A percentile compares a stretch with the other conserved stretches of the same genome.
Evolutionary conservation across 2,797 vertebrate species (phyloP).

Genomic region (Falco biarmicus): DNA sequence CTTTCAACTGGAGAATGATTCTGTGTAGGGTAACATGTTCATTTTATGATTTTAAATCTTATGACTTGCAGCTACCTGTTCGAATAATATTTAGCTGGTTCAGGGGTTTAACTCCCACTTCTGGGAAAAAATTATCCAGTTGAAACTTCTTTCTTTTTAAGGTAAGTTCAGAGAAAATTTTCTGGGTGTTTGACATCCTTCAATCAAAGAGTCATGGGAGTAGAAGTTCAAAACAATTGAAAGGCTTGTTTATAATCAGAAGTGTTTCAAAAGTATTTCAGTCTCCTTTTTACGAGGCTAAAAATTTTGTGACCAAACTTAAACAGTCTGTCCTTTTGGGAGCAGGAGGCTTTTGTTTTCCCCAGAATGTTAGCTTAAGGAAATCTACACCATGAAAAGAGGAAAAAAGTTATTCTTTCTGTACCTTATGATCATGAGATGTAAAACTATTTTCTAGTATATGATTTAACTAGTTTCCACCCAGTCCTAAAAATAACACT

Average conservation of each 20-base stretch:
- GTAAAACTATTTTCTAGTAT: not conserved
- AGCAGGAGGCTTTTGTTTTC: not conserved
- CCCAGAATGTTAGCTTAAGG: not conserved
- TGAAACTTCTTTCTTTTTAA: not conserved
- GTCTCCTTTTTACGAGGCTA: not conserved
- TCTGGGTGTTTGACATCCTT: not conserved
- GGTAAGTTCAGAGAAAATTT: not conserved
- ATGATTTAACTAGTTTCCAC: not conserved
- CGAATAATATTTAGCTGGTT: not conserved
- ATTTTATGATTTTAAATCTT: not conserved
- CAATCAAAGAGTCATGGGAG: not conserved
- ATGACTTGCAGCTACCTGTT: not conserved
- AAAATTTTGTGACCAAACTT: not conserved
- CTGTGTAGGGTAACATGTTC: rapidly evolving
- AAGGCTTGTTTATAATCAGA: not conserved
- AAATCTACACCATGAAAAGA: not conserved
- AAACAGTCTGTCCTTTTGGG: not conserved
- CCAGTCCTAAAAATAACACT: rapidly evolving
- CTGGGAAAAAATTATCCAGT: not conserved
- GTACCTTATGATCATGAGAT: not conserved
- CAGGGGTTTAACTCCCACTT: not conserved
- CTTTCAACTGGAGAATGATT: not conserved
- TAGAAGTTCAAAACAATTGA: not conserved
- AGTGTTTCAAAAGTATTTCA: not conserved
- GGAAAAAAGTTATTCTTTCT: not conserved